These are phyloP conservation scores for Tupiocoris notatus DNA, from an alignment of 2,888 invertebrate genomes.

Conservation along the genomic window DNA sequence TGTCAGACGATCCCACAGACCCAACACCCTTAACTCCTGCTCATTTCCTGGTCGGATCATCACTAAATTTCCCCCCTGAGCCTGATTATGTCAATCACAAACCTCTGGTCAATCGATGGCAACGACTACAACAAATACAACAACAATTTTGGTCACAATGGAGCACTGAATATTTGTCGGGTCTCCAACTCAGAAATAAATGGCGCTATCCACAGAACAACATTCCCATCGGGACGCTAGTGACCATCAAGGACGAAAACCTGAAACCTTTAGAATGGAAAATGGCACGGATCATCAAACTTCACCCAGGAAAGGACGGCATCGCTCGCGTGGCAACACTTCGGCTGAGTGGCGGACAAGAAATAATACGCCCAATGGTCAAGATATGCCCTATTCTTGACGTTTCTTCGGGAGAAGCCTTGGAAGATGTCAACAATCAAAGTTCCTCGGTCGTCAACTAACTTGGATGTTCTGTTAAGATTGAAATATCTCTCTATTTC, in stretches of 20 bases:
- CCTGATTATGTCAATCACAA: too few species aligned
- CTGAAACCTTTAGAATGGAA: background rate
- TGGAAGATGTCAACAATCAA: too few species aligned
- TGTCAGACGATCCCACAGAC: background rate
- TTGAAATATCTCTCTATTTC: too few species aligned
- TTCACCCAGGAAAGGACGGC: background rate
- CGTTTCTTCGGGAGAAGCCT: too few species aligned
- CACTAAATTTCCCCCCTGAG: too few species aligned
- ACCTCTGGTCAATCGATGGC: too few species aligned
- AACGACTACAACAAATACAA: background rate
- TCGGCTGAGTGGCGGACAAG: background rate
- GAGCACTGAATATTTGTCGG: background rate
- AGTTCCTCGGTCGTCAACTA: too few species aligned
- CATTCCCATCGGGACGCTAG: background rate
- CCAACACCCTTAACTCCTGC: background rate
- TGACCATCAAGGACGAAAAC: too few species aligned
- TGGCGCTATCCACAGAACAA: background rate
- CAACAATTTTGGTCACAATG: background rate
- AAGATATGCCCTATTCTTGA: background rate
- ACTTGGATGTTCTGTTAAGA: too few species aligned
- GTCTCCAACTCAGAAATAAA: background rate
- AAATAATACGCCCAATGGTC: background rate
- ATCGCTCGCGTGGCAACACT: background rate
- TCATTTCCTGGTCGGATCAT: background rate
- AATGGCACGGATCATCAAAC: background rate